Evolutionary conservation across 2,888 invertebrate species (phyloP), one percentile per base, ranked within the genome.

Genomic region (Subacronicta megacephala): DNA sequence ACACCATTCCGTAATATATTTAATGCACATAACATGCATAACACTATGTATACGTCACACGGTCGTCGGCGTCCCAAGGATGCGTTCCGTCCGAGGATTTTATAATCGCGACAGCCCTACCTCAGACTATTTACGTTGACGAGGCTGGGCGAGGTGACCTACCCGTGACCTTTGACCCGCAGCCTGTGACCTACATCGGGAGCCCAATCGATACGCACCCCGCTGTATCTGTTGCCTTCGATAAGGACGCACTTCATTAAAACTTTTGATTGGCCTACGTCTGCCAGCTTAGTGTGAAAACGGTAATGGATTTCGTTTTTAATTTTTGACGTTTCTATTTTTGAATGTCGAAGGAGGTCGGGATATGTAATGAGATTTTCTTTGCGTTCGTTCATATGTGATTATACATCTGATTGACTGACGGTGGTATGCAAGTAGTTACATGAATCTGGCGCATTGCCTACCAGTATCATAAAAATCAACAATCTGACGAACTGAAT

Each of bases 151-250:
- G 78, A 77, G 81, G 85, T 82, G 92, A 91, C 90, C 93, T 90
- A 89, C 88, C 87, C 90, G 88, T 90, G 95, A 95, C 94, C 95
- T 94, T 93, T 95, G 95, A 95, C 95, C 95, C 87, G 90, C 72
- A 93, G 93, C 90, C 94, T 93, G 89, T 89, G 95, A 95, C 95
- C 95, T 92, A 95, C 87, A 90, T 89, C 78, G 68, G 72, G 75
- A 67, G 62, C 52, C 78, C 80, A 90, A 90, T 90, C 91, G 89
- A 92, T 92, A 89, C 82, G 77, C 83, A 87, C 78, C 71, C 70
- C 71, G 62, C 72, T 75, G 78, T 74, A 77, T 78, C 72, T 74
- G 78, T 81, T 75, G 75, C 69, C 72, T 76, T 72, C 69, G 80
- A 83, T 81, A 80, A 80, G 77, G 72, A 70, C 76, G 74, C 72